Base-by-base conservation (phyloP, 30 jellyfish, hydroid and myxozoan genomes). In the Chrysaora quinquecirrha region DNA sequence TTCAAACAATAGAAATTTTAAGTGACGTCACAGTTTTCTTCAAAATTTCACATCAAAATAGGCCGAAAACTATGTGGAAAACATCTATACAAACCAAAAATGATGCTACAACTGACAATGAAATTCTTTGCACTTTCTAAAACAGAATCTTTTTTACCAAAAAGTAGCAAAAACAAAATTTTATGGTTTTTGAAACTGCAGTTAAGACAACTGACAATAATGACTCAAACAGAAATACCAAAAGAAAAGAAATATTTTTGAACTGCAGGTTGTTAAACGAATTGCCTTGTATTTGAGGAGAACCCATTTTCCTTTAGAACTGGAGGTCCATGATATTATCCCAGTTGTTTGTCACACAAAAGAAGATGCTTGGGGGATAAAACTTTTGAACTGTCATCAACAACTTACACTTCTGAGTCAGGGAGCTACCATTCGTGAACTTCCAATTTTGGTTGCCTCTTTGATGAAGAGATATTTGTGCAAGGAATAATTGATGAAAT, bases 331-430 rank as follows among this genome's bases (percentile, higher is more conserved):
- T 64, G 95, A 84, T 30, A 62, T 84, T 0, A 47, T 84, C 7
- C 84, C 71, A 16, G 34, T 84, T 23, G 69, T 9, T 2, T 12
- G 27, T 32, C 46, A 48, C 20, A 72, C 95, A 18, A 71, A 66
- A 30, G 95, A 84, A 63, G 95, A 84, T 38, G 64, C 52, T 4
- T 84, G 95, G 95, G 95, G 89, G 2, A 34, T 84, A 68, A 74
- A 48, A 63, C 35, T 84, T 23, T 30, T 84, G 33, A 74, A 84
- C 54, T 38, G 34, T 21, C 48, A 46, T 63, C 95, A 84, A 31
- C 87, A 72, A 33, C 79, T 84, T 27, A 29, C 66, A 20, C 11
- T 24, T 32, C 32, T 84, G 46, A 22, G 50, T 62, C 70, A 61
- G 25, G 83, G 88, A 12, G 48, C 20, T 9, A 84, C 83, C 0